Base-by-base conservation (phyloP, 2,888 invertebrate species). In the Ectemnius lituratus region DNA sequence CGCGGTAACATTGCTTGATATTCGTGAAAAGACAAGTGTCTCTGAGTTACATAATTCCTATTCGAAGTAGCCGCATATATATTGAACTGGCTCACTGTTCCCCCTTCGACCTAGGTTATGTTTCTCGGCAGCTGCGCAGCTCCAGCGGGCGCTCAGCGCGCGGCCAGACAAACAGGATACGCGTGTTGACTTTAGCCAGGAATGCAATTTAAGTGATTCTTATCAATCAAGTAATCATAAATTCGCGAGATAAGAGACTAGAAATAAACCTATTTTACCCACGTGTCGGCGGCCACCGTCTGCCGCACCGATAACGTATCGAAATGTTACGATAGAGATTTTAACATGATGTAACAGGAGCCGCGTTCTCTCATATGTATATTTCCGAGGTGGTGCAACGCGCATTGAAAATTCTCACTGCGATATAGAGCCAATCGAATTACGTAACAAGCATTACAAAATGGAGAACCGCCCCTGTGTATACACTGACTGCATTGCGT, bases 81-180 rank as follows among this genome's bases (percentile, higher is more conserved):
- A 62, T 67, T 28, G 68, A 59, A 61, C 37, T n/a, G 14, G 37
- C 8, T 37, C 37, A 37, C 37, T 67, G 62, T 70, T 80, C 67
- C 62, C 23, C 63, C 2, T 18, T 45, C 6, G 72, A 80, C 52
- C 37, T 63, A 84, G 84, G 84, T 85, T 84, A 85, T 82, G 80
- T 84, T 67, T 58, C 8, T 16, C 58, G 47, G 27, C 49, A 71
- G 37, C 37, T 72, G 75, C 82, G 80, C 82, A 77, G 73, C 67
- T 27, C 60, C 8, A 13, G 27, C 27, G 52, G 37, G 3, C 6
- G 37, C 8, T 6, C 14, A 13, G n/a, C 62, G 64, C 67, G 75
- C 49, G 68, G 23, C 60, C 27, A 49, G 58, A 65, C 61, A 62
- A 71, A 76, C 16, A 16, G 3, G 13, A 27, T 37, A 56, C 45